Evolutionary conservation across 2,797 vertebrate species (phyloP).

Genomic region (Kryptopterus vitreolus): DNA sequence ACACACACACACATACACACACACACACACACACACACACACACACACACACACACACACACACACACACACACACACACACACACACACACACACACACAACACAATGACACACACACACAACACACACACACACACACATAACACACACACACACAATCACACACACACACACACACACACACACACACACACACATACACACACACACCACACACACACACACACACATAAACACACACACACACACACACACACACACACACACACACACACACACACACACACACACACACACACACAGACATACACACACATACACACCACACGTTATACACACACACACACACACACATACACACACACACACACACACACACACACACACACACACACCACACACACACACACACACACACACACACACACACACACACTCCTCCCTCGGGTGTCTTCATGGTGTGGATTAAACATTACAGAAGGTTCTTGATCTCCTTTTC

Average conservation of each 20-base stretch:
- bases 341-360: background rate
- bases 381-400: background rate
- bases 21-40: background rate
- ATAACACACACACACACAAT: background rate
- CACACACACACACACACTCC: background rate
- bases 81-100: background rate
- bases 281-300: too few species aligned
- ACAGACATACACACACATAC: background rate
- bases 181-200: background rate
- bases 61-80: background rate
- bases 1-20: background rate
- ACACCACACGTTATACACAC: too few species aligned
- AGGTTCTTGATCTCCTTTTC: background rate
- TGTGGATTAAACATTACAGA: background rate
- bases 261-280: background rate
- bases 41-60: background rate
- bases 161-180: background rate
- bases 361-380: background rate
- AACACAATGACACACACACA: background rate
- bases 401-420: background rate
- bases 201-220: background rate
- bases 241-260: background rate
- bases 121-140: background rate
- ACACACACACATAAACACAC: background rate
- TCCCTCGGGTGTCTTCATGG: too few species aligned